Base-by-base conservation (phyloP, 2,888 invertebrate species). In the Timandra comae region DNA sequence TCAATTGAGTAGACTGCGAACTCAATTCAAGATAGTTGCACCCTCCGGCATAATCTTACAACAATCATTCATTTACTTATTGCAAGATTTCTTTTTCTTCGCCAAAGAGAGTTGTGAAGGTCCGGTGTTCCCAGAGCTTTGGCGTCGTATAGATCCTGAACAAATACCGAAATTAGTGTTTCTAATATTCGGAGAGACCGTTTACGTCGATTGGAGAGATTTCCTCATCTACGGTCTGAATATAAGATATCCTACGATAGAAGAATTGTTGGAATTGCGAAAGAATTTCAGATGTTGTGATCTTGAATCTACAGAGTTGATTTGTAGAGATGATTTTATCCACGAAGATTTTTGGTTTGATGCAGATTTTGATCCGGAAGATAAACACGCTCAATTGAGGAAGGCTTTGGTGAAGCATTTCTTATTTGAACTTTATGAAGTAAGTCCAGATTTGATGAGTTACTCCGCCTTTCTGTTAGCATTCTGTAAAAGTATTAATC, bases 191-290 rank as follows among this genome's bases (percentile, higher is more conserved):
- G 89, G 89, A 0, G 78, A 87, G 26, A 76, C 79, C 0, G 84
- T 82, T 6, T 87, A 86, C 41, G 53, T 91, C 6, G 88, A 90
- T 50, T 91, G 91, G 91, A 87, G 88, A 51, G 90, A 91, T 60
- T 91, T 91, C 51, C 68, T 91, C 7, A 74, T 91, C 43, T 87
- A 87, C 52, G 88, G 88, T 53, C 58, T 90, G 19, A 80, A 88
- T 47, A 55, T 91, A 6, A 67, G 74, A 25, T 88, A 77, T 58
- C 91, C 91, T 0, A 82, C 68, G 0, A 63, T 84, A 19, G 74
- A 79, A 2, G 87, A 91, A 44, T 57, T 91, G 33, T 55, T 91
- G 24, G 56, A 73, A 8, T 44, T 84, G 6, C 84, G 89, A 12
- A 69, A 73, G 30, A 61, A 56, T 3, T 89, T 89, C 38, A 63